These are phyloP conservation scores for Porites divaricata DNA, from an alignment of 92 coral and sea anemone genomes.

Conservation along the genomic window DNA sequence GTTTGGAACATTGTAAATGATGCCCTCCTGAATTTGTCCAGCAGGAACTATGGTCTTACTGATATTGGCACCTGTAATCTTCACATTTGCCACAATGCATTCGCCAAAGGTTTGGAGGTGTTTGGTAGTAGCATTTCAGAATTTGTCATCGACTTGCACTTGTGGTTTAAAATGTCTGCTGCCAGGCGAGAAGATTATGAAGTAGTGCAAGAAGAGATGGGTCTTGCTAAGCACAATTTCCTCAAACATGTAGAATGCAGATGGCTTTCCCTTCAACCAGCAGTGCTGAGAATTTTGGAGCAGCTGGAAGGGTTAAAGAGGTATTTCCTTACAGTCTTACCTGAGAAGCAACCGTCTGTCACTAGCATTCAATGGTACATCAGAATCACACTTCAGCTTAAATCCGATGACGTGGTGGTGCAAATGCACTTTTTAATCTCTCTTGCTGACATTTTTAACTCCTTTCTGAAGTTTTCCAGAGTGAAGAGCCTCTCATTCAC, in stretches of 20 bases:
- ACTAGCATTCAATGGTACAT: slow-evolving; percentile 31
- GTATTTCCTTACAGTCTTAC: slow-evolving; percentile 42
- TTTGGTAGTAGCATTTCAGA: slow-evolving; percentile 58
- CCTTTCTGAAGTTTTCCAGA: slow-evolving; percentile 48
- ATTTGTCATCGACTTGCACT: slow-evolving; percentile 50
- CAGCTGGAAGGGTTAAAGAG: slow-evolving; percentile 13
- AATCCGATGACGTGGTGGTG: slow-evolving; percentile 45
- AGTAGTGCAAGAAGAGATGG: slow-evolving; percentile 50
- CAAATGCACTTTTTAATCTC: slow-evolving; percentile 55
- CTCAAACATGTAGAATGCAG: slow-evolving; percentile 55
- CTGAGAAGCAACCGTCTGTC: slow-evolving; percentile 28
- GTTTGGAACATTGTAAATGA: slow-evolving; percentile 51
- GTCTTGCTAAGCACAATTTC: slow-evolving; percentile 56
- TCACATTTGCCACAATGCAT: slow-evolving; percentile 60
- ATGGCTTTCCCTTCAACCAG: slow-evolving; percentile 56
- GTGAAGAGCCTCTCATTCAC: slow-evolving; percentile 59
- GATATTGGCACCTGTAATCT: slow-evolving; percentile 66
- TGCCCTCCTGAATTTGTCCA: slow-evolving; percentile 37
- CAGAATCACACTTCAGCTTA: slow-evolving; percentile 15
- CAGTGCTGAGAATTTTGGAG: slow-evolving; percentile 32
- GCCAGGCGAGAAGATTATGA: slow-evolving; percentile 57
- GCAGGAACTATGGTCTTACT: slow-evolving; percentile 53
- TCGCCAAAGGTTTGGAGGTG: slow-evolving; percentile 54
- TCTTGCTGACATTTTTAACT: slow-evolving; percentile 50
- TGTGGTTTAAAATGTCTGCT: slow-evolving; percentile 52